These are phyloP conservation scores for Homarus americanus DNA, from an alignment of 1,140 invertebrate genomes.

Conservation along the genomic window DNA sequence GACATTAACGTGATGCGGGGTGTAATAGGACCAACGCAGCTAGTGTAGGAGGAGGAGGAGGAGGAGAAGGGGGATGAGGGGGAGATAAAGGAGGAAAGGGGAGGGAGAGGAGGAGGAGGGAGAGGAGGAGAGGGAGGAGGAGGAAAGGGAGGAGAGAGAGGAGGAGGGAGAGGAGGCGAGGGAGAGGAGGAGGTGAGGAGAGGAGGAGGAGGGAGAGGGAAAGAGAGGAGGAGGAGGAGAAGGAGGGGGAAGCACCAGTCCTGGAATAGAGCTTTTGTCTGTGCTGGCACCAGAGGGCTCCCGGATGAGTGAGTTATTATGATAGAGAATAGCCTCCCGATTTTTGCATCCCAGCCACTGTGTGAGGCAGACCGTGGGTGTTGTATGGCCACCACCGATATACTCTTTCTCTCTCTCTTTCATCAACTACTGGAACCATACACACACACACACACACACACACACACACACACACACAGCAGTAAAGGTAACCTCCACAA, in stretches of 20 bases:
- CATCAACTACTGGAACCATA: no score
- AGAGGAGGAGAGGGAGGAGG: no score
- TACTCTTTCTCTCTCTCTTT: no score
- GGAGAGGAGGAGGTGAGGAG: no score
- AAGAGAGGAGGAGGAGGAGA: conserved; percentile 15
- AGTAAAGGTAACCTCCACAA: not conserved
- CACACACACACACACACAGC: not conserved
- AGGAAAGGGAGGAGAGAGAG: not conserved
- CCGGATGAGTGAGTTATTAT: not conserved
- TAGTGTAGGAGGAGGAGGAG: not conserved
- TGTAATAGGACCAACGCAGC: no score
- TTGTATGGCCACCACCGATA: not conserved
- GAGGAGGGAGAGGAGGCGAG: no score
- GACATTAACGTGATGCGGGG: no score
- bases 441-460: no score
- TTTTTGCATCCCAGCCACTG: not conserved
- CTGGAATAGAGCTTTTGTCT: not conserved
- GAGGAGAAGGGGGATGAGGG: not conserved
- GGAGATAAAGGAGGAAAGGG: not conserved
- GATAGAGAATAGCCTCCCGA: not conserved
- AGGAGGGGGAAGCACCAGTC: not conserved
- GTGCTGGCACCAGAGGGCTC: not conserved
- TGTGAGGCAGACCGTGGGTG: not conserved
- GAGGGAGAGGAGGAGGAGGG: not conserved
- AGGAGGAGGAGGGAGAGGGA: not conserved